Evolutionary conservation across 30 jellyfish, hydroid and myxozoan species (phyloP), one percentile per base, ranked within the genome.

Genomic region (Clytia hemisphaerica): DNA sequence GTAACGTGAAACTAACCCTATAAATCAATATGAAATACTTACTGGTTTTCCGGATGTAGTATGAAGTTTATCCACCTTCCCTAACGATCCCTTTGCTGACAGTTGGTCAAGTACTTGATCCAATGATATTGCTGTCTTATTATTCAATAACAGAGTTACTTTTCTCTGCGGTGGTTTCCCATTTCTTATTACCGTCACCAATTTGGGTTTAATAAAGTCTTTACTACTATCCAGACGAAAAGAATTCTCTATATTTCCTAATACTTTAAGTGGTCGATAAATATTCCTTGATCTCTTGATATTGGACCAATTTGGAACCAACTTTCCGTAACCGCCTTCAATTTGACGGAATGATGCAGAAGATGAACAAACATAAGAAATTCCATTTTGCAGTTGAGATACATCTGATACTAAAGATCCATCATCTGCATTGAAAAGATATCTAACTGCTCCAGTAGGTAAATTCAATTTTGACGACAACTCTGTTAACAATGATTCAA

Each of bases 131-230:
- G 96, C 96, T 73, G 96, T 86, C 60, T 86, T 86, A 37, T 67
- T 81, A 51, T 86, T 86, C 22, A 86, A 72, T 34, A 86, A 75
- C 85, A 86, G 60, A 16, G 96, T 86, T 36, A 86, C 96, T 65
- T 86, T 86, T 63, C 74, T 79, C 46, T 86, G 96, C 27, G 96
- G 96, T 4, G 96, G 96, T 60, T 86, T 86, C 12, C 96, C 96
- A 79, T 86, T 86, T 64, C 83, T 78, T 53, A 86, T 86, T 12
- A 86, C 96, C 32, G 96, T 86, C 51, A 86, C 96, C 15, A 86
- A 86, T 77, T 86, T 86, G 12, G 96, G 96, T 55, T 86, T 86
- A 25, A 86, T 86, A 58, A 72, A 86, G 42, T 86, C 96, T 33
- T 92, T 61, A 28, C 38, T 40, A 21, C 62, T 84, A 25, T 37